phyloP scores from a whole-genome alignment of 1,140 invertebrate species.

The Drosophila littoralis region DNA sequence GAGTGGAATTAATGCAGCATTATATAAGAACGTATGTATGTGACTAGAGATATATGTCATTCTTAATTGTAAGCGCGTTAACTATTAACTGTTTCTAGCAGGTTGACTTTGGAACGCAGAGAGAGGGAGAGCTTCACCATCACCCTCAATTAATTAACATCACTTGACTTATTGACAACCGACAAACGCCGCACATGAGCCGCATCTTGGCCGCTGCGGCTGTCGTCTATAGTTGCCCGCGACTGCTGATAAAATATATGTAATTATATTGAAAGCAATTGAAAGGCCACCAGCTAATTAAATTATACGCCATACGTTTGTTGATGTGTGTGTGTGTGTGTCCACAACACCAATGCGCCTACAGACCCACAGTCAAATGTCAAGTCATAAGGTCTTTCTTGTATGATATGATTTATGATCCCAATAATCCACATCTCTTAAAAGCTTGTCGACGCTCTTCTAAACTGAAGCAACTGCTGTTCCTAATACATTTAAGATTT shows the following conservation, averaged over 20 bases:
- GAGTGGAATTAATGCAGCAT: conserved; percentile 33
- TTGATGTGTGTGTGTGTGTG: conserved; percentile 18
- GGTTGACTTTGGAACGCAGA: conserved; percentile 50
- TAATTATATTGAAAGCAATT: conserved; percentile 78
- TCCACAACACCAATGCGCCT: not conserved
- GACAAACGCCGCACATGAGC: conserved; percentile 36
- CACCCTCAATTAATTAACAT: conserved; percentile 78
- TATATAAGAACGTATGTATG: conserved; percentile 34
- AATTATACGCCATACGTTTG: conserved; percentile 65
- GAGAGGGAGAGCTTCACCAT: conserved; percentile 51
- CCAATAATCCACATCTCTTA: conserved; percentile 1
- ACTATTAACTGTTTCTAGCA: conserved; percentile 59
- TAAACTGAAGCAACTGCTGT: not conserved
- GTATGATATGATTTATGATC: conserved; percentile 12
- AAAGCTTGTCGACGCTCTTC: not conserved
- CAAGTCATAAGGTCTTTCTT: conserved; percentile 58
- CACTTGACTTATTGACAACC: conserved; percentile 80
- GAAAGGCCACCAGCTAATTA: conserved; percentile 76
- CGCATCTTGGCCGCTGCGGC: conserved; percentile 10
- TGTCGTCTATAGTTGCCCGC: conserved; percentile 22
- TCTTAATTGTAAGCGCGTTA: conserved; percentile 58
- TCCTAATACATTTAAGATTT: not conserved
- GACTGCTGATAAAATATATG: conserved; percentile 73
- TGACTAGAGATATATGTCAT: conserved; percentile 20
- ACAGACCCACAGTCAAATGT: conserved; percentile 47